Conservation (phyloP, 2,113 vertebrate genomes). For the Anguilla rostrata region DNA sequence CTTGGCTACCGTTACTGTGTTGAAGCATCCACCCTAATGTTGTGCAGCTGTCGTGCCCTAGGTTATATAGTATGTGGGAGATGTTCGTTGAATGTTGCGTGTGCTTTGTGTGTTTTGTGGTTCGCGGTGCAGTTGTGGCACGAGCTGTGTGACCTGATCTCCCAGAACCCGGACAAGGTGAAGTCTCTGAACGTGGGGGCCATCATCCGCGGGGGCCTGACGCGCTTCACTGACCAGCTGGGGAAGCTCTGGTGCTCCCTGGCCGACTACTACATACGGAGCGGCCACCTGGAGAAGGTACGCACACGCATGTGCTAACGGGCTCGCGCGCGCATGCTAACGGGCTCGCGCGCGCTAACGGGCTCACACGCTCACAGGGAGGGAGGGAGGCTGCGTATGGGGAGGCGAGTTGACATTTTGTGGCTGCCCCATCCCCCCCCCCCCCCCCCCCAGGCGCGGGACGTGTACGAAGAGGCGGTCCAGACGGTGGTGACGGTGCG, state of each 20-base stretch:
- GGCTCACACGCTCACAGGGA: background rate
- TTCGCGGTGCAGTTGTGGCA: conserved; percentile 79
- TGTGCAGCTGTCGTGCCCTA: background rate
- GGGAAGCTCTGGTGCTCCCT: conserved; percentile 90
- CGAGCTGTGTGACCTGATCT: conserved; percentile 88
- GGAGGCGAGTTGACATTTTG: background rate
- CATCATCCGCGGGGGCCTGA: conserved; percentile 89
- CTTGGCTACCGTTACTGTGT: background rate
- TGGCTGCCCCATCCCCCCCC: background rate
- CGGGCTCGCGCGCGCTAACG: background rate
- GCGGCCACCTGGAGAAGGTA: conserved; percentile 91
- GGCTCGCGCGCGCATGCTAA: background rate
- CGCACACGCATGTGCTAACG: background rate
- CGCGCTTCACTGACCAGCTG: conserved; percentile 89
- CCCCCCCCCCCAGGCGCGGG: conserved; percentile 75
- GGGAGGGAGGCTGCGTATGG: too few species aligned
- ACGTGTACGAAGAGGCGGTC: conserved; percentile 90
- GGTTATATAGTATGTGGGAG: background rate
- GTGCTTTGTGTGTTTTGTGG: background rate
- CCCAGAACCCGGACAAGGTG: conserved; percentile 87
- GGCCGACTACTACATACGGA: conserved; percentile 89
- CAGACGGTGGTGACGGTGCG: conserved; percentile 88
- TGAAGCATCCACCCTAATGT: background rate
- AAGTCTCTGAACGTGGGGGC: conserved; percentile 85
- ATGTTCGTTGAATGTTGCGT: background rate